Percentiles rank a stretch among this genome's conserved stretches.
Evolutionary conservation across 1,140 invertebrate species (phyloP).

Genomic region (Cyclargus thomasi): DNA sequence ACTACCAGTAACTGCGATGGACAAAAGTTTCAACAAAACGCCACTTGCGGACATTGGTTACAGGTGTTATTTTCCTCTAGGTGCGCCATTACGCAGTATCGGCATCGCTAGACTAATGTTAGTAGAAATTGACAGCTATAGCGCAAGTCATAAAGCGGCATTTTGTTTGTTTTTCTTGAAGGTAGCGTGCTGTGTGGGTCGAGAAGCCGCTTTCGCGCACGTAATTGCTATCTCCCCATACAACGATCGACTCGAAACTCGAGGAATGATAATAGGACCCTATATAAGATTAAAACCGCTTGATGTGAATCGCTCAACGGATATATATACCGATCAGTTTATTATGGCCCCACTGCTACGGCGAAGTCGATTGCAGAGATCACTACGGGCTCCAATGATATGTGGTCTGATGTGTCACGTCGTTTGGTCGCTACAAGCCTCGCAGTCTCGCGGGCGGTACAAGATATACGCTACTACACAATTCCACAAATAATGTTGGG

Average conservation of each 20-base stretch:
- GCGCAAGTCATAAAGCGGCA: no score
- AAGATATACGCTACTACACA: constrained; percentile 18
- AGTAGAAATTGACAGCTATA: no score
- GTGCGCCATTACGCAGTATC: no score
- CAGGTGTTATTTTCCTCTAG: no score
- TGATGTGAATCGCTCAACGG: constrained; percentile 1
- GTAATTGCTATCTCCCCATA: no score
- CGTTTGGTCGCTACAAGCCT: constrained; percentile 53
- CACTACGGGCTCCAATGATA: constrained; percentile 53
- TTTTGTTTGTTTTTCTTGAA: no score
- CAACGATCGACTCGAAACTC: neutral
- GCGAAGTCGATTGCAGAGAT: constrained; percentile 29
- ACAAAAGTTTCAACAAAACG: no score
- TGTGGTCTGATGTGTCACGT: constrained; percentile 71
- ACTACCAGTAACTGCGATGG: no score
- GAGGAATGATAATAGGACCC: neutral
- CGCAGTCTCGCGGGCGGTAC: constrained; percentile 25
- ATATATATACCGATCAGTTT: neutral
- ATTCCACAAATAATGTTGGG: constrained; percentile 19
- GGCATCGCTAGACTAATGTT: no score
- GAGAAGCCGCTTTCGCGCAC: no score
- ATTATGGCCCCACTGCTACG: constrained; percentile 13
- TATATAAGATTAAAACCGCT: neutral
- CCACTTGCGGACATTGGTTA: no score
- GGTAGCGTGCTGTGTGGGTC: no score